Base-by-base conservation (phyloP, 1,140 invertebrate species). In the Drosophila virilis region DNA sequence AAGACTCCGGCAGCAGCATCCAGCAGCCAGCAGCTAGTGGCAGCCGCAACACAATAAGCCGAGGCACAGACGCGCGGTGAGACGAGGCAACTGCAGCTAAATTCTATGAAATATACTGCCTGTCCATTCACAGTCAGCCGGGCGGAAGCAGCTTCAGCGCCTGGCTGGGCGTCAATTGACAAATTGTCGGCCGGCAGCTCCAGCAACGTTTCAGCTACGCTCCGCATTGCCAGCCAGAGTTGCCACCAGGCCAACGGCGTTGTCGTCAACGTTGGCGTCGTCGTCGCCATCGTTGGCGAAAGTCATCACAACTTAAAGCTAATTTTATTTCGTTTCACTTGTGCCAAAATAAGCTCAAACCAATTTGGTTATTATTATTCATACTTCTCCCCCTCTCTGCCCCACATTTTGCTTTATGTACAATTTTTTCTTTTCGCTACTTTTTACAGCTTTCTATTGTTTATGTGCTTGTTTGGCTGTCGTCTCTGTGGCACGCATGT, bases 241-340 rank as follows among this genome's bases (percentile, higher is more conserved):
- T 15, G 13, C 37, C n/a, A 43, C 0, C 15, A 22, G 22, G 22
- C 8, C 12, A 45, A 6, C 38, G 17, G 33, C 37, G 7, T 43
- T 38, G 13, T 5, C 28, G 9, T 42, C 8, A 6, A 32, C 13
- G 10, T 32, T 43, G 8, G 32, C 15, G 4, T 13, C 42, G 15
- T 43, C 42, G 32, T 17, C 54, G 10, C 48, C 46, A 28, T 38
- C 42, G 32, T 28, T 46, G 13, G 43, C 40, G 58, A 77, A 81
- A 84, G 82, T 78, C 82, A 77, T 77, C 67, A 45, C 52, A 66
- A 76, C 67, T 86, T 75, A 22, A 73, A 82, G 80, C 83, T 85
- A 85, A 85, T 85, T 85, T 86, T 70, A 78, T 85, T 86, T 85
- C 78, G 83, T 73, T 82, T 86, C 82, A 82, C 78, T 86, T 71